These are phyloP conservation scores for Coracopsis vasa DNA, from an alignment of 2,113 vertebrate species.

Conservation along the genomic window DNA sequence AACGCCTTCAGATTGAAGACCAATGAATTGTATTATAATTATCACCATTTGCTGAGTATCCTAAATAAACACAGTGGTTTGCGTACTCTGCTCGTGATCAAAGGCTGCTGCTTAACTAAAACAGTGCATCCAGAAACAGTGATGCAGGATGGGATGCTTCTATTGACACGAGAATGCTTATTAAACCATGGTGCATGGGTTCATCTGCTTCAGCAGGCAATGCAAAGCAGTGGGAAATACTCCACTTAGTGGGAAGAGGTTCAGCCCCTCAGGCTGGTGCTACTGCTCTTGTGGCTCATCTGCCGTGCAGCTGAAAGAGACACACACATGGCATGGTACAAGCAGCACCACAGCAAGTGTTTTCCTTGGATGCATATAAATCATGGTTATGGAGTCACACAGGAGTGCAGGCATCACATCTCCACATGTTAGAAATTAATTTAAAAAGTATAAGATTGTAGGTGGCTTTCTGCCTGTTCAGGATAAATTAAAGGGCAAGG, in stretches of 20 bases:
- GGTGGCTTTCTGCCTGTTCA: background rate
- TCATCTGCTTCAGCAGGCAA: background rate
- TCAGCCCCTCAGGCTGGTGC: background rate
- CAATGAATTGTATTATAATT: background rate
- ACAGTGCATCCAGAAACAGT: accelerated
- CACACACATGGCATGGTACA: background rate
- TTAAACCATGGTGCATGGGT: background rate
- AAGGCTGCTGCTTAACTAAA: background rate
- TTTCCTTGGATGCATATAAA: background rate
- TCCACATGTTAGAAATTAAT: accelerated
- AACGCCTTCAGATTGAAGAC: background rate
- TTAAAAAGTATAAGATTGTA: background rate
- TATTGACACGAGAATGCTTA: background rate
- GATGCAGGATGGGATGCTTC: background rate
- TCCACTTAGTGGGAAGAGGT: background rate
- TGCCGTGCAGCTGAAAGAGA: background rate
- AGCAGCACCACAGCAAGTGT: background rate
- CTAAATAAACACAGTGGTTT: background rate
- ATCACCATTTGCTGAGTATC: background rate
- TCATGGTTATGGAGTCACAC: accelerated
- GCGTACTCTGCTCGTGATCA: too few relatives aligned
- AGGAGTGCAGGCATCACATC: background rate
- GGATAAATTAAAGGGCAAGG: background rate
- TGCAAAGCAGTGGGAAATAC: background rate
- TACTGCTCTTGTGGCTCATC: background rate